Evolutionary conservation across 2,888 invertebrate genomes (phyloP), one percentile per base, ranked within the genome.

Genomic region (Aphrophora alni): DNA sequence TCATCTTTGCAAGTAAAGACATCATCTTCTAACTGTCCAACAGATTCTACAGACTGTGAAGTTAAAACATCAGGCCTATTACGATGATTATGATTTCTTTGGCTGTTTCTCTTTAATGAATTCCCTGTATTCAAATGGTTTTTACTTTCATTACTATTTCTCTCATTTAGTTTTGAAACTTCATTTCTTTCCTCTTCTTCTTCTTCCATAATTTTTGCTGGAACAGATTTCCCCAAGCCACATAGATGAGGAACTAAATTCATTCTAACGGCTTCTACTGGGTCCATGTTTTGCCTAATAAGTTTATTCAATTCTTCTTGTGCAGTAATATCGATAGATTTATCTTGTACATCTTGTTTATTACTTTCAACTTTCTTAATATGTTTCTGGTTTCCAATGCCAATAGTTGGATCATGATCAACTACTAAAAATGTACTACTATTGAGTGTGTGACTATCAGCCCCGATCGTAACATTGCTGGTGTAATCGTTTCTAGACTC

Each of bases 191-290:
- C 88, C 89, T 88, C 86, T 86, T 89, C 88, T 73, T 83, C 81
- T 38, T 38, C 28, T 68, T 26, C 33, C 7, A 38, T 33, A 14
- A 12, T 26, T 26, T 26, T 71, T 71, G 10, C 17, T 0, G 71
- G 17, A 28, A 71, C 21, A 3, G 51, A 26, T 71, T 38, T 74
- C 7, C 71, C 28, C n/a, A 75, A 70, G 10, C 94, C 94, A 88
- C 95, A 95, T 77, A 95, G 93, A 87, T 94, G 94, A 71, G 95
- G 94, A 86, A 95, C 92, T 83, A 94, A 89, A 88, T 95, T 94
- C 84, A 93, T 90, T 86, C 91, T 91, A 3, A 94, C 93, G 21
- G 95, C 95, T 90, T 94, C 94, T 10, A 95, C 94, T 0, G 95
- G 95, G 88, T 95, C 93, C 38, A 81, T 59, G 25, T 81, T 81